A percentile compares a stretch with the other conserved stretches of the same genome.
Evolutionary conservation across 2,113 vertebrate species (phyloP).

Genomic region (Lagopus leucura): DNA sequence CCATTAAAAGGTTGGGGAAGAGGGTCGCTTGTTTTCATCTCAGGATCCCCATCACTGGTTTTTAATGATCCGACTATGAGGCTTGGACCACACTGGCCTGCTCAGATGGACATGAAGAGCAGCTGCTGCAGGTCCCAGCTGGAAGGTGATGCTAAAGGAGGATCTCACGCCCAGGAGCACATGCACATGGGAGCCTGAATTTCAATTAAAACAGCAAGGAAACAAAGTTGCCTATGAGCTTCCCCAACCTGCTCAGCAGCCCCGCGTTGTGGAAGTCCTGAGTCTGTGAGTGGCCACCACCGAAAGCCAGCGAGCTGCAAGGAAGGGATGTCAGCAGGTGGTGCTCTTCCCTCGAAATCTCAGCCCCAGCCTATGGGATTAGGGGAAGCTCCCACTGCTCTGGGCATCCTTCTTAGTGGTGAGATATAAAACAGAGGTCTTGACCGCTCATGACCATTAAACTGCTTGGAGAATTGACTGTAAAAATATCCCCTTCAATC

Average conservation of each 20-base stretch:
- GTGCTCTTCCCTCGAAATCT: slow-evolving; percentile 26
- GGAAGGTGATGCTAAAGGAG: background rate
- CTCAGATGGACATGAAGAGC: background rate
- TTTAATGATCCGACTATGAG: background rate
- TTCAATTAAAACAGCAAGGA: background rate
- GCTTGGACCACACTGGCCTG: background rate
- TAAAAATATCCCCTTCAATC: background rate
- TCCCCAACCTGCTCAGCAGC: rapidly evolving
- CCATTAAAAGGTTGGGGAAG: background rate
- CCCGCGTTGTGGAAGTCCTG: background rate
- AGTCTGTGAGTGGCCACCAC: background rate
- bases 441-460: background rate
- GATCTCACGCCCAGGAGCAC: rapidly evolving
- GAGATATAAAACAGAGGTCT: background rate
- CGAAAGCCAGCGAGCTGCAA: rapidly evolving
- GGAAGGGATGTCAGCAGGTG: slow-evolving; percentile 14
- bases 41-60: background rate
- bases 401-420: background rate
- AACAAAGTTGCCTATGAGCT: rapidly evolving
- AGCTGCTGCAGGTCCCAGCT: background rate
- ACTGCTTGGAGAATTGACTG: background rate
- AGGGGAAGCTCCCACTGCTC: background rate
- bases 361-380: background rate
- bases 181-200: rapidly evolving
- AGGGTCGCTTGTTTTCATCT: background rate